phyloP scores from a whole-genome alignment of 1,140 invertebrate genomes.

The Caenorhabditis elegans region WBcel235 BX284605.5:377501-378000 shows the following conservation, averaged over 20 bases:
- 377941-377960: no score
- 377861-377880: conserved; percentile 1
- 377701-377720: not conserved
- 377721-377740: conserved; percentile 20
- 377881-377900: no score
- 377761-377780: not conserved
- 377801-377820: not conserved
- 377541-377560: not conserved
- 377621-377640: conserved; percentile 11
- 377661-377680: conserved; percentile 25
- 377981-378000: no score
- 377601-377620: conserved; percentile 9
- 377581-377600: not conserved
- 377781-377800: conserved; percentile 16
- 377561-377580: conserved; percentile 9
- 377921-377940: no score
- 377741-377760: conserved; percentile 6
- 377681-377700: not conserved
- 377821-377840: not conserved
- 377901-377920: no score
- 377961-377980: no score
- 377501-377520: no score
- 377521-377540: not conserved
- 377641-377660: conserved; percentile 22
- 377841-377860: conserved; percentile 1